phyloP scores from a whole-genome alignment of 1,140 invertebrate species.

The Drosophila tani region DNA sequence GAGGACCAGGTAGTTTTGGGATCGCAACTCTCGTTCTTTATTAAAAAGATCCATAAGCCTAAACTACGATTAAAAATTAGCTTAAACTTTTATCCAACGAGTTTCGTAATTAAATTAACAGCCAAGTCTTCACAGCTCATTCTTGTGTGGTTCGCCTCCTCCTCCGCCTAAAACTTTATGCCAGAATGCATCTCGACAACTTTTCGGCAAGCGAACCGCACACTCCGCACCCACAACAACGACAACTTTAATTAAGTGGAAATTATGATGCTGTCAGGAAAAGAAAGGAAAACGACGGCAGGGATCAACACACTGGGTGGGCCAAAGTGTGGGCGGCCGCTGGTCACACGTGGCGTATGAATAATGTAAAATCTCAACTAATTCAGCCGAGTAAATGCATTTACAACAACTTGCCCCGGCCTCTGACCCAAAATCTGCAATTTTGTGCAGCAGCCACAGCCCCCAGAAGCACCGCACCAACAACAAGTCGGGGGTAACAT shows the following conservation, averaged over 20 bases:
- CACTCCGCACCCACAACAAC: constrained; percentile 43
- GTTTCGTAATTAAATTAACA: constrained; percentile 14
- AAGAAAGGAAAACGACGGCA: neutral
- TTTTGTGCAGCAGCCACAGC: constrained; percentile 19
- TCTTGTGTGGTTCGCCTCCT: neutral
- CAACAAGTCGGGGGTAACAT: constrained; percentile 47
- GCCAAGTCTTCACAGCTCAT: neutral
- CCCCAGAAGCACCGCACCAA: constrained; percentile 23
- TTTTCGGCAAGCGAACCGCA: constrained; percentile 25
- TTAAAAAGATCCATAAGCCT: neutral
- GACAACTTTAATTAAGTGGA: constrained; percentile 71
- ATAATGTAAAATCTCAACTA: constrained; percentile 72
- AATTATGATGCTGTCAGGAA: constrained; percentile 47
- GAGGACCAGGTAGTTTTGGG: rapidly evolving
- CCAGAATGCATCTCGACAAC: constrained; percentile 19
- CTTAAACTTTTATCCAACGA: neutral
- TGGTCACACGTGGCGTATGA: constrained; percentile 71
- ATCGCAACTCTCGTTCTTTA: neutral
- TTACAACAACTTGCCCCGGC: constrained; percentile 44
- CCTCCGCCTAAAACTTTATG: constrained; percentile 16
- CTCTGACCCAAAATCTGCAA: constrained; percentile 34
- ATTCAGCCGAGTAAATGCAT: constrained; percentile 70
- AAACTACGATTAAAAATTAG: neutral
- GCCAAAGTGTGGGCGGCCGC: constrained; percentile 12
- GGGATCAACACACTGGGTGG: constrained; percentile 16